These are phyloP conservation scores for Venustaconcha ellipsiformis DNA, from an alignment of 1,140 invertebrate species.

Conservation along the genomic window DNA sequence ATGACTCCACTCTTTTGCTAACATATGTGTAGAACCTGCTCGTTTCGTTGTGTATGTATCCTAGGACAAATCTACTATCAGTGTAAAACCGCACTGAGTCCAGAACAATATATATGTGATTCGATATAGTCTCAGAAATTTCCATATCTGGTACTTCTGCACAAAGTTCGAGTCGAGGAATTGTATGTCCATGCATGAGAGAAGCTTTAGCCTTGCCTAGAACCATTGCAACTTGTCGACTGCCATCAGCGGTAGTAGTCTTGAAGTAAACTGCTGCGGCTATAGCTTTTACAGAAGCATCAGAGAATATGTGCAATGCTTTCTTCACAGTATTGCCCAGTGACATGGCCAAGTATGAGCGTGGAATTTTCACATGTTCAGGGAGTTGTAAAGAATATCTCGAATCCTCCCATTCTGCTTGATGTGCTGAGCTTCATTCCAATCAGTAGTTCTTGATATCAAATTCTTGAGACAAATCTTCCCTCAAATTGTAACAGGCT, in stretches of 20 bases:
- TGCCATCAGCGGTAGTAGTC: neutral
- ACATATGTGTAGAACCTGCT: slow-evolving; percentile 22
- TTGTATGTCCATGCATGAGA: slow-evolving; percentile 22
- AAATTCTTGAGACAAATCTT: slow-evolving; percentile 1
- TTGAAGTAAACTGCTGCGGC: slow-evolving; percentile 27
- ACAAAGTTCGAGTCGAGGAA: slow-evolving; percentile 37
- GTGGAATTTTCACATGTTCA: slow-evolving; percentile 12
- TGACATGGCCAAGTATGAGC: slow-evolving; percentile 14
- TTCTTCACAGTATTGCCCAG: neutral
- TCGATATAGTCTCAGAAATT: slow-evolving; percentile 16
- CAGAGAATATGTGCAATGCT: slow-evolving; percentile 34
- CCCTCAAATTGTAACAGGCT: neutral
- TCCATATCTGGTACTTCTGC: slow-evolving; percentile 27
- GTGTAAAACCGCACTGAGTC: slow-evolving; percentile 2
- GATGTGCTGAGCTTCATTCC: slow-evolving; percentile 8
- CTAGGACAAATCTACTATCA: slow-evolving; percentile 13
- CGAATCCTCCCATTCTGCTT: neutral
- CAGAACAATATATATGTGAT: slow-evolving; percentile 3
- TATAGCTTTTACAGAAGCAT: slow-evolving; percentile 37
- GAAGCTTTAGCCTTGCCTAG: slow-evolving; percentile 35
- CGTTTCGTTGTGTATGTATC: slow-evolving; percentile 17
- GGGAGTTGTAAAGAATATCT: neutral
- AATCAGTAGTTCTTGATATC: slow-evolving; percentile 1
- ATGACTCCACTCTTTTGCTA: slow-evolving; percentile 17
- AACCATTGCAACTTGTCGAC: neutral